Evolutionary conservation across 2,888 invertebrate species (phyloP), one percentile per base, ranked within the genome.

Genomic region (Plagiodera versicolora): DNA sequence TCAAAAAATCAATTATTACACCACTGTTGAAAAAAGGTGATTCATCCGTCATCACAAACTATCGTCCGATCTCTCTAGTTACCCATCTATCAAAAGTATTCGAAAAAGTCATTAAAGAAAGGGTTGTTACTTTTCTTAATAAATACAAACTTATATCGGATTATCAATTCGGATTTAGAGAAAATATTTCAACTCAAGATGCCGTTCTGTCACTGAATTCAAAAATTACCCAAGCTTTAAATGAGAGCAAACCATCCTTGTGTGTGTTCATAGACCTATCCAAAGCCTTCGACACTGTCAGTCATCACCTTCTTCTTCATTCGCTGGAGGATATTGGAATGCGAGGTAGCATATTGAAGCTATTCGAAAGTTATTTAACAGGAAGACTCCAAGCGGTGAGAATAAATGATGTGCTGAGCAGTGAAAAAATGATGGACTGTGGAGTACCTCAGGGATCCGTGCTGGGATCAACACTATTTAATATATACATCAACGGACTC

Each of bases 121-220:
- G 9, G 11, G 32, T 32, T 11, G 11, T 16, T 17, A 2, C 1
- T n/a, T 45, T 45, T 18, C 45, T 45, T 10, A 16, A 45, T 45
- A 28, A 50, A 30, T 30, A 57, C 19, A 4, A 49, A 18, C 5
- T 57, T 1, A 9, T 49, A 6, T 30, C 49, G 35, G 5, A 57
- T n/a, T 1, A 9, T 0, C 54, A 45, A 44, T 54, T 39, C 44
- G 54, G 54, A 16, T 54, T 47, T 10, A 55, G 44, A 44, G 32
- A 55, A 46, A 11, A 47, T 5, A 47, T 24, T 24, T 46, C 55
- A 47, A 55, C 46, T 9, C 55, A 55, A 16, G 55, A 55, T 47
- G 55, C 55, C 14, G 44, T 45, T 5, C 10, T 54, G 35, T 8
- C 53, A 16, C 24, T 54, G 19, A 54, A 11, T 44, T 35, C 32